These are phyloP conservation scores for Rutilus rutilus DNA, from an alignment of 2,113 vertebrate genomes.

Conservation along the genomic window DNA sequence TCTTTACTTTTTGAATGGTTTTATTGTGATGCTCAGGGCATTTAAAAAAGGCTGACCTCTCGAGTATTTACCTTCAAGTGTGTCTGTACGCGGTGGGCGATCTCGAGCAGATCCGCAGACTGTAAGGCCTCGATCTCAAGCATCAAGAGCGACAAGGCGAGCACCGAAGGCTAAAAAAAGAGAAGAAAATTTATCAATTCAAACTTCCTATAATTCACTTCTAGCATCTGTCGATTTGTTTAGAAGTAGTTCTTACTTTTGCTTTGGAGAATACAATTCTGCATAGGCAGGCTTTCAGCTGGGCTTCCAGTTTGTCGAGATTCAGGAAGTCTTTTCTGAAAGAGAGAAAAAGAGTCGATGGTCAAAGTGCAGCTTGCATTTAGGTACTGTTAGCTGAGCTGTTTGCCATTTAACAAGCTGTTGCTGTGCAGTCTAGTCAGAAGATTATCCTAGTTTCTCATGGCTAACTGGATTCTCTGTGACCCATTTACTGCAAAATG, in stretches of 20 bases:
- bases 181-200: background rate
- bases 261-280: slow-evolving; percentile 94
- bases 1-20: background rate
- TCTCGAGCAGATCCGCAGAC: slow-evolving; percentile 88
- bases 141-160: slow-evolving; percentile 92
- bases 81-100: slow-evolving; percentile 86
- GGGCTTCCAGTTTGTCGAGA: slow-evolving; percentile 93
- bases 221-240: background rate
- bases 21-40: background rate
- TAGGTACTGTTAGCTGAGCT: background rate
- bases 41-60: background rate
- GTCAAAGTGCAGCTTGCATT: background rate
- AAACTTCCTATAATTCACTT: background rate
- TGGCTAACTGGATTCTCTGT: background rate
- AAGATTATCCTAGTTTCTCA: background rate
- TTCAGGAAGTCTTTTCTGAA: slow-evolving; percentile 87
- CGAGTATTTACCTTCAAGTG: slow-evolving; percentile 85
- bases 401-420: background rate
- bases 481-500: slow-evolving; percentile 26
- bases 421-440: background rate
- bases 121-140: slow-evolving; percentile 88
- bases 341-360: slow-evolving; percentile 46
- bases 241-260: slow-evolving; percentile 81
- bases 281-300: slow-evolving; percentile 96
- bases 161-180: slow-evolving; percentile 85